Conservation (phyloP, 2,113 vertebrate species). For the Zeus faber region DNA sequence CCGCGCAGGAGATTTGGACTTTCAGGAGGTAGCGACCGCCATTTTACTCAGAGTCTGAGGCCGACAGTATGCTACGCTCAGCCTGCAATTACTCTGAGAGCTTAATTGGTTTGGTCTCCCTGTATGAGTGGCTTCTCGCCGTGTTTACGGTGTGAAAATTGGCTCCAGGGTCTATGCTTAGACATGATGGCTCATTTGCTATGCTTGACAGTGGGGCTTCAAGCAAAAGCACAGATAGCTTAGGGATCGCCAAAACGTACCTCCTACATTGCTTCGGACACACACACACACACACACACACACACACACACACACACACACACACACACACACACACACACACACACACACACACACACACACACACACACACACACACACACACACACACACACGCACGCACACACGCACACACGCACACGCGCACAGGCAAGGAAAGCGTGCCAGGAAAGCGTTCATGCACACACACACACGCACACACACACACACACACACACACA, state of each 20-base stretch:
- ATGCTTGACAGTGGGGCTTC: constrained; percentile 24
- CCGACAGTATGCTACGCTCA: no score
- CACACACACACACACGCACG: not conserved
- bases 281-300: constrained; percentile 34
- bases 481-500: not conserved
- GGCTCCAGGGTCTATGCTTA: constrained; percentile 36
- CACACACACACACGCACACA: constrained; percentile 15
- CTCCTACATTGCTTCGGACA: constrained; percentile 35
- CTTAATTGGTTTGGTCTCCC: constrained; percentile 41
- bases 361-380: constrained; percentile 27
- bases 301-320: constrained; percentile 17
- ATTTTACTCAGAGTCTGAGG: no score
- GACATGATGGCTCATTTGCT: constrained; percentile 38
- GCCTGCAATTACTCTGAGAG: constrained; percentile 30
- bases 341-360: constrained; percentile 44
- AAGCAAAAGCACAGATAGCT: constrained; percentile 42
- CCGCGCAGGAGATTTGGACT: not conserved
- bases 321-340: constrained; percentile 36
- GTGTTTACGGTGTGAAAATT: constrained; percentile 47
- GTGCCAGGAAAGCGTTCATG: no score
- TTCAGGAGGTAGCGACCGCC: not conserved
- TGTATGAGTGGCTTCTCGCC: constrained; percentile 46
- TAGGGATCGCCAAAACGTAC: constrained; percentile 37
- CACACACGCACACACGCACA: not conserved
- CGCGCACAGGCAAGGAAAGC: constrained; percentile 4